Evolutionary conservation across 2,888 invertebrate genomes (phyloP), one percentile per base, ranked within the genome.

Genomic region (Colletes collaris): DNA sequence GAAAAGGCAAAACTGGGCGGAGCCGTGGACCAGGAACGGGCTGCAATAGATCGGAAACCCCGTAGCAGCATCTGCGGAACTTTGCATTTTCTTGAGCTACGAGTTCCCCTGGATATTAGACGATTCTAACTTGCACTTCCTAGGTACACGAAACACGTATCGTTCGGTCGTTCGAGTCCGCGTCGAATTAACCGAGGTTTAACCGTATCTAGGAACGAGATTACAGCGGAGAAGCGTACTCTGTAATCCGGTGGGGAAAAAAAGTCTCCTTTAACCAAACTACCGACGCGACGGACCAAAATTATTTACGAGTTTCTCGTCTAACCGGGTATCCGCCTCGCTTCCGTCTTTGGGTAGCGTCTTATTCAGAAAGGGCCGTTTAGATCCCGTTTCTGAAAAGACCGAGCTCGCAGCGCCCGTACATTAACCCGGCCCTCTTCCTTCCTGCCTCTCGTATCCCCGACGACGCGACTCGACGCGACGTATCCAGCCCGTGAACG

Each of bases 301-400:
- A 76, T 76, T 76, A 76, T 76, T 76, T 76, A 76, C 67, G 76
- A 76, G 77, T 62, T 76, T 46, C 67, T 62, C 67, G 62, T 37
- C 56, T 19, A 68, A 68, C 68, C 46, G 78, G 16, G 58, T 63
- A 77, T 68, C 50, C 78, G 60, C 37, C 64, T n/a, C 50, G 79
- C 62, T 80, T 79, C 79, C 79, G 79, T 79, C 40, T 65, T 80
- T 74, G 69, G 68, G 69, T 53, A 60, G 56, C 74, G 74, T 69
- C 80, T 68, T 80, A 79, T 74, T 80, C 80, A 80, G 69, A 73
- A 60, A 63, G 69, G 65, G 66, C 68, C 77, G 77, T 68, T 77
- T 68, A 77, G 68, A 77, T 76, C 68, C 77, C 77, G 10, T 50
- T 46, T 8, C 50, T 77, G 77, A 77, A 77, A 77, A 77, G 77